A percentile compares a stretch with the other conserved stretches of the same genome.
phyloP scores from a whole-genome alignment of 2,888 invertebrate genomes.

The Brenthis ino region DNA sequence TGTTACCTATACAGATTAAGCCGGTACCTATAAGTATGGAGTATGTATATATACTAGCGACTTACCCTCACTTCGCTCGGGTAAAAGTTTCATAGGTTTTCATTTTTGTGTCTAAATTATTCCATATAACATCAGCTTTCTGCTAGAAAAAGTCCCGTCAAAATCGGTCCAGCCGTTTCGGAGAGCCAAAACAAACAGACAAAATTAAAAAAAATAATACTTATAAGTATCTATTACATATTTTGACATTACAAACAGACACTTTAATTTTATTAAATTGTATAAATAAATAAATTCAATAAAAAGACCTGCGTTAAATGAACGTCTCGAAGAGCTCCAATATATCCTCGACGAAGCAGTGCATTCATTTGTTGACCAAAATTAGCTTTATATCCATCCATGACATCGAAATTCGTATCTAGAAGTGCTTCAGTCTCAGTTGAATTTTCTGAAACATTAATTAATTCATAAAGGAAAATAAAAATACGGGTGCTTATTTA shows the following conservation, averaged over 20 bases:
- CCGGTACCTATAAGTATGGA: background rate
- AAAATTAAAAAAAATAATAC: no score
- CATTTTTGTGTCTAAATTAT: no score
- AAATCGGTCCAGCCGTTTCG: no score
- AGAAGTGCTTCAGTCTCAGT: slow-evolving; percentile 65
- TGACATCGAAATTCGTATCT: slow-evolving; percentile 46
- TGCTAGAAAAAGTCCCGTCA: no score
- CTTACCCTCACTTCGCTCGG: no score
- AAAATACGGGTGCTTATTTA: no score
- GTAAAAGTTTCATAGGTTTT: no score
- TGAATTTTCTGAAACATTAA: slow-evolving; percentile 50
- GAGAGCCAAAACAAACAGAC: no score
- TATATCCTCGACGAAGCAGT: slow-evolving; percentile 64
- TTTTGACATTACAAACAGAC: no score
- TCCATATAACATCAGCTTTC: no score
- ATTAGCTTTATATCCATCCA: slow-evolving; percentile 54
- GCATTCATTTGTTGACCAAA: slow-evolving; percentile 60
- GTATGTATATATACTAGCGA: no score
- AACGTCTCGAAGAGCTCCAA: slow-evolving; percentile 67
- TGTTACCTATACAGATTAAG: background rate
- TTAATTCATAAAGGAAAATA: background rate
- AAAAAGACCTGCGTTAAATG: slow-evolving; percentile 67
- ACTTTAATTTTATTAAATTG: background rate
- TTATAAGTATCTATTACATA: background rate
- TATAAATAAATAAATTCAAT: background rate